Evolutionary conservation across 2,888 invertebrate genomes (phyloP), one percentile per base, ranked within the genome.

Genomic region (Pandemis cinnamomeana): DNA sequence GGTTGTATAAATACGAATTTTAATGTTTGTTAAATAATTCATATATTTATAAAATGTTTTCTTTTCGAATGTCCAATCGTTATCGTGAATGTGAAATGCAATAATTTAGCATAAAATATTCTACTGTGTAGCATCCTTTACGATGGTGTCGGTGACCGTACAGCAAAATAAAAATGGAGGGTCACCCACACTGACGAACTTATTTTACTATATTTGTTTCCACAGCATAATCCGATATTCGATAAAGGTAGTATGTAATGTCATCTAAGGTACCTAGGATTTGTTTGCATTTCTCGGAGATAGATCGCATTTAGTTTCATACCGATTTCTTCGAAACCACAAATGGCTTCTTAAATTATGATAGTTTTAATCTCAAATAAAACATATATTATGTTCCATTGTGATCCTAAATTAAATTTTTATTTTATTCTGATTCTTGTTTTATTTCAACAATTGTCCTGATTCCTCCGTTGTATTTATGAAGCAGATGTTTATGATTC

Each of bases 331-430:
- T 62, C 64, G 53, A 66, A 58, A 66, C 67, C 62, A 55, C 36
- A 71, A 66, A 71, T 55, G 55, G 70, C 68, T 75, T 71, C 36
- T 75, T 76, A 73, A 71, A 78, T 77, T 80, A 80, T 84, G 82
- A 84, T 87, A 85, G 76, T 82, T 88, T 82, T 88, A 80, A 83
- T 81, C 81, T 84, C 78, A 83, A 83, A 81, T 77, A 80, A 82
- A 84, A 82, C 81, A 79, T 85, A 82, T 20, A 20, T 20, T 20
- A 20, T 81, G 83, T 84, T 84, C 81, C 74, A 77, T 87, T 92
- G 93, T 93, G 92, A 93, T 93, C 87, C 89, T 91, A 89, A 92
- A 93, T 92, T 92, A 93, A 93, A 92, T 84, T 86, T 88, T 84
- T 88, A 89, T 86, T 88, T 84, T 87, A 88, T 78, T 82, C 82